phyloP scores from a whole-genome alignment of 2,797 vertebrate species.

The Thunnus albacares region DNA sequence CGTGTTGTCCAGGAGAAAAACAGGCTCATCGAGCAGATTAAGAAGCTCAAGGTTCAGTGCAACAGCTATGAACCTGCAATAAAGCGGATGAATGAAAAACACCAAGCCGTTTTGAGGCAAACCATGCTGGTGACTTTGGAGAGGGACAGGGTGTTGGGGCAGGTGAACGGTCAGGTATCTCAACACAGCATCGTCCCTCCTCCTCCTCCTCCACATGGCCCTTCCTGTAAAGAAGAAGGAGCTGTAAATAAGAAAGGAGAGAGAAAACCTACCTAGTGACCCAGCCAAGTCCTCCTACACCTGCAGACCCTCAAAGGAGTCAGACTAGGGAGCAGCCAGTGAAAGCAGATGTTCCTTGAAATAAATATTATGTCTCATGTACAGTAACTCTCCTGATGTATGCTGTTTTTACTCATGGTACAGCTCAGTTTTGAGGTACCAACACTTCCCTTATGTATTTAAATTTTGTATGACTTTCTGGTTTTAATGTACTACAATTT shows the following conservation, averaged over 20 bases:
- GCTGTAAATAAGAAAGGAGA: not conserved
- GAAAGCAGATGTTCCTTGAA: slow-evolving; percentile 1
- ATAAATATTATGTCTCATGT: not conserved
- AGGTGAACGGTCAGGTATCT: slow-evolving; percentile 73
- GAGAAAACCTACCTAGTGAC: slow-evolving; percentile 31
- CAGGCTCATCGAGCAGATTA: slow-evolving; percentile 88
- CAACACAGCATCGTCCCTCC: not conserved
- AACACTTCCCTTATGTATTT: not conserved
- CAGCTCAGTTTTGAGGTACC: not conserved
- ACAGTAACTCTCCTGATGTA: not conserved
- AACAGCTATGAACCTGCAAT: slow-evolving; percentile 86
- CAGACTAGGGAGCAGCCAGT: slow-evolving; percentile 20
- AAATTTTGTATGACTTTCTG: not conserved
- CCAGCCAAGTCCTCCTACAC: slow-evolving; percentile 64
- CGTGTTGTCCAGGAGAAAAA: slow-evolving; percentile 90
- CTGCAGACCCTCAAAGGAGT: slow-evolving; percentile 71
- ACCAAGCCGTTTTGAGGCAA: slow-evolving; percentile 85
- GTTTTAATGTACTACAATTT: not conserved
- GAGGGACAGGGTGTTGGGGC: slow-evolving; percentile 84
- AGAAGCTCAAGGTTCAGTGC: slow-evolving; percentile 90
- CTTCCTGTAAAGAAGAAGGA: not conserved
- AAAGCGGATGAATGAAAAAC: slow-evolving; percentile 89
- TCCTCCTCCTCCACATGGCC: not conserved
- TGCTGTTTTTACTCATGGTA: not conserved
- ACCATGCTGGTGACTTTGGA: slow-evolving; percentile 88